Base-by-base conservation (phyloP, 2,888 invertebrate genomes). In the Heterodera filipjevi region DNA sequence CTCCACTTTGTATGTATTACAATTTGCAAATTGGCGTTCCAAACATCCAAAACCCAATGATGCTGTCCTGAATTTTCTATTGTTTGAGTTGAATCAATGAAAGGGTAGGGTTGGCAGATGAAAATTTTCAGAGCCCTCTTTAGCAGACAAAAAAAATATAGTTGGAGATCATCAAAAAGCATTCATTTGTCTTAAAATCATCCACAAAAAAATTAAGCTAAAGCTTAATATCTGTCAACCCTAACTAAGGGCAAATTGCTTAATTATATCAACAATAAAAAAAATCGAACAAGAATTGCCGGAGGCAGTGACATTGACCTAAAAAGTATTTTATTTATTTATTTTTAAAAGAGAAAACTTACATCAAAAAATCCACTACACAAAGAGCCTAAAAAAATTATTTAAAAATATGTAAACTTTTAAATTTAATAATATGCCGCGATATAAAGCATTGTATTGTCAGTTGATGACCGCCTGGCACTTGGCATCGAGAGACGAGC, bases 21-120 rank as follows among this genome's bases (percentile, higher is more conserved):
- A 80, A 59, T 71, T 87, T 87, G 78, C 87, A 87, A 71, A 86
- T 82, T 5, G 79, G 74, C 27, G 86, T 88, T 70, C 87, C 88
- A 66, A 88, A 88, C 71, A 88, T 82, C 88, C 88, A 88, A 79
- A 88, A 88, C 0, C 88, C 88, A 59, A 88, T 86, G 12, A 88
- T 84, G 74, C 83, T 85, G 78, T 88, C 88, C 86, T 86, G 76
- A 79, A 85, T 22, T 46, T 74, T 35, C 64, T 77, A 16, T 49
- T n/a, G 19, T 66, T 19, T 14, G 49, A 16, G 0, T 5, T 49
- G 10, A 66, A n/a, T 30, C 12, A 59, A 19, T 49, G 49, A 49
- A 49, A n/a, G n/a, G n/a, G n/a, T n/a, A n/a, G n/a, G n/a, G n/a
- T n/a, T n/a, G n/a, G n/a, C n/a, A n/a, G n/a, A n/a, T n/a, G n/a